A percentile compares a stretch with the other conserved stretches of the same genome.
phyloP scores from a whole-genome alignment of 2,888 invertebrate genomes.

The Diaphora mendica region DNA sequence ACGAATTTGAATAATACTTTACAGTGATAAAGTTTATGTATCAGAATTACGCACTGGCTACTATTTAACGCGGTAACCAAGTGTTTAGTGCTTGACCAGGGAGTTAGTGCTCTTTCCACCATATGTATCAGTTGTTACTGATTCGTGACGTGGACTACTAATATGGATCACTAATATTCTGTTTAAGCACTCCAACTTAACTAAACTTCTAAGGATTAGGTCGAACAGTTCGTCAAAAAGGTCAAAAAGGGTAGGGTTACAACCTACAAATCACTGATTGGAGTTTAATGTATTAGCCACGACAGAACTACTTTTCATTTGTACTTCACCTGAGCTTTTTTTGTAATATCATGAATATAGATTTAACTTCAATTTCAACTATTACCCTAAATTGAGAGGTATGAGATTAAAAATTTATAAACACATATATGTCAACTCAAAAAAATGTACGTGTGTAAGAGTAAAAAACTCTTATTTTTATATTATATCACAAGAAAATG shows the following conservation, averaged over 20 bases:
- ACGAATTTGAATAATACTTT: too few species aligned
- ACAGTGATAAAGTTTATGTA: background rate
- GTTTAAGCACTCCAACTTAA: background rate
- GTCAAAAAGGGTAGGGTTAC: background rate
- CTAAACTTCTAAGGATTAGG: background rate
- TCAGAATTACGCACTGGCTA: too few species aligned
- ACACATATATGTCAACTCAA: too few species aligned
- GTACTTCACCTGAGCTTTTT: background rate
- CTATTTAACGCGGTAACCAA: too few species aligned
- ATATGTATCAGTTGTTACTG: background rate
- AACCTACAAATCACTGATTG: background rate
- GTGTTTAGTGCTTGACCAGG: background rate
- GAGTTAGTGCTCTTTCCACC: background rate
- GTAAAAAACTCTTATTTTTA: too few species aligned
- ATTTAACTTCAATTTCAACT: background rate
- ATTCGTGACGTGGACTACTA: background rate
- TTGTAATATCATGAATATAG: background rate
- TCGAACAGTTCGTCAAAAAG: background rate
- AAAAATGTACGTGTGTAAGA: too few species aligned
- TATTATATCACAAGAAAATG: background rate
- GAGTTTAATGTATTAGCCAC: background rate
- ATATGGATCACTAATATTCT: background rate
- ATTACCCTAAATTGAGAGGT: background rate
- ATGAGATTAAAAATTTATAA: background rate
- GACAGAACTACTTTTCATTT: background rate